A percentile compares a stretch with the other conserved stretches of the same genome.
Evolutionary conservation across 1,140 invertebrate species (phyloP).

Genomic region (Protaetia brevitarsis): DNA sequence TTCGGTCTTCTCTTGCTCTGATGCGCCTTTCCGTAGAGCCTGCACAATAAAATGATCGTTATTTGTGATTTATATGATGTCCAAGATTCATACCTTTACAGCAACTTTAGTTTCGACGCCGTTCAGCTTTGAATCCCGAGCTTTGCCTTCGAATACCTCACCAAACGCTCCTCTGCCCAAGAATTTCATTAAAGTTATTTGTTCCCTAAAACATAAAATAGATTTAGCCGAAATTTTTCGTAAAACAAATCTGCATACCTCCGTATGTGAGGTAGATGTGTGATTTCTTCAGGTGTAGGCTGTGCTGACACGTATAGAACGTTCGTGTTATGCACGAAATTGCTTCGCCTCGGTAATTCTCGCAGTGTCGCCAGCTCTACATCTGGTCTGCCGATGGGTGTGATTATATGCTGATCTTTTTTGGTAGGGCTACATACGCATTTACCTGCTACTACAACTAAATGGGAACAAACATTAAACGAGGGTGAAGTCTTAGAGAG

Average conservation of each 20-base stretch:
- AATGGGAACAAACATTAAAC: background rate
- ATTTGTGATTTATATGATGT: too few species aligned
- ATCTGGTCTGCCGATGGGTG: constrained; percentile 57
- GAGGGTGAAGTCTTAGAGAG: background rate
- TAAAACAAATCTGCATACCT: constrained; percentile 52
- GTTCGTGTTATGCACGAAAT: constrained; percentile 76
- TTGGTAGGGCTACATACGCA: constrained; percentile 54
- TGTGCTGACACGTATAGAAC: constrained; percentile 66
- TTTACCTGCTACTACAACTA: constrained; percentile 32
- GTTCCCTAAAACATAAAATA: constrained; percentile 50
- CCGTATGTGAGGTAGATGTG: constrained; percentile 77
- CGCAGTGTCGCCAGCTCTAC: constrained; percentile 84
- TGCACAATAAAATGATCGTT: too few species aligned
- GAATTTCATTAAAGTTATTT: constrained; percentile 81
- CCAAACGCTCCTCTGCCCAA: constrained; percentile 96
- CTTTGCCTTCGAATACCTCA: constrained; percentile 89
- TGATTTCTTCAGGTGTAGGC: constrained; percentile 60
- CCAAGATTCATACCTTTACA: too few species aligned
- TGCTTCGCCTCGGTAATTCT: constrained; percentile 71
- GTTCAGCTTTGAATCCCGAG: constrained; percentile 59
- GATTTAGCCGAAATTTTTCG: too few species aligned
- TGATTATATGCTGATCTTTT: constrained; percentile 49
- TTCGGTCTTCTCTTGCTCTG: constrained; percentile 84
- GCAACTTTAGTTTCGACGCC: constrained; percentile 72
- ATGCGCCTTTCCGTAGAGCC: constrained; percentile 91